Evolutionary conservation across 2,113 vertebrate species (phyloP), one percentile per base, ranked within the genome.

Genomic region (Anser brachyrhynchus): DNA sequence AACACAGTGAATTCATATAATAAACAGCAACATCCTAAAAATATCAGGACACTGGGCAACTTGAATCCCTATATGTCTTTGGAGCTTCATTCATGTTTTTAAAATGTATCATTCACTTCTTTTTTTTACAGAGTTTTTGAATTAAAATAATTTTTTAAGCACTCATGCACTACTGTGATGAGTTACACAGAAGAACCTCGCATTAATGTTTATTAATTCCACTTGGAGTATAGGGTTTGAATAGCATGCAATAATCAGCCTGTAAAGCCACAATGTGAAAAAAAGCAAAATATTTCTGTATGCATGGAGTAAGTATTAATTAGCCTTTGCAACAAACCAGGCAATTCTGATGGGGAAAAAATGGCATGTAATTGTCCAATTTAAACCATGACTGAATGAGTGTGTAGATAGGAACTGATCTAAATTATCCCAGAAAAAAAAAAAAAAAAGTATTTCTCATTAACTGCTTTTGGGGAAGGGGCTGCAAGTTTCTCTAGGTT

Each of bases 391-490:
- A 51, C 6, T 54, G 64, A 59, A 49, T 65, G 57, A 46, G 5
- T 46, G 10, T 14, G 7, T 59, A 79, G 5, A 59, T 58, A 6
- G 19, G 10, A 78, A 85, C 29, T 23, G 13, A 85, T 72, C 3
- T 35, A 79, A 80, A 66, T 70, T 83, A 76, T 9, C 22, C 10
- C 8, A 49, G 19, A 86, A 79, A n/a, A 83, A 37, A 21, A 49
- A 46, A 19, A 19, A 46, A 46, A 49, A 46, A 43, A 66, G 3
- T 73, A 61, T 57, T 33, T 79, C 15, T 9, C 20, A 55, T 69
- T 25, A 83, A 29, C 3, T 0, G 1, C 41, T 89, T 70, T 39
- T 20, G 4, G 4, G 10, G 10, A 69, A 79, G 37, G 22, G 1
- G 1, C 84, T 66, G 65, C 49, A 33, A 64, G 33, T 73, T 90